Evolutionary conservation across 2,113 vertebrate genomes (phyloP).

Genomic region (Elephas maximus): DNA sequence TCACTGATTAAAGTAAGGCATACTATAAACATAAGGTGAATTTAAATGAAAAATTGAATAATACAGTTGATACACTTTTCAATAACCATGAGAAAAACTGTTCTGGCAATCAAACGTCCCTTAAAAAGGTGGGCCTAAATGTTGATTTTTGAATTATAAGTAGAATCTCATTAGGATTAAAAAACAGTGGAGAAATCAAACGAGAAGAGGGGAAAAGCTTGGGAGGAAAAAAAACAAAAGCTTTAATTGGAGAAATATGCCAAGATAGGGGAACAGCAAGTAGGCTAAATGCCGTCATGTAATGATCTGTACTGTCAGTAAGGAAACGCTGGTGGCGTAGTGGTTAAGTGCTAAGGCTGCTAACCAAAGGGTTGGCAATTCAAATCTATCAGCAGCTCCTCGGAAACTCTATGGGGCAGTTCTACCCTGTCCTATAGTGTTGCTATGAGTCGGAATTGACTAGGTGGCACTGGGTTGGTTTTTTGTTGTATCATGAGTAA

Average conservation of each 20-base stretch:
- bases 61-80: background rate
- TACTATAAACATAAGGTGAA: background rate
- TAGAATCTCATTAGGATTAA: background rate
- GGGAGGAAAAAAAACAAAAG: background rate
- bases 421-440: no score
- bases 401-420: no score
- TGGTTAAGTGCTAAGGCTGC: no score
- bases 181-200: background rate
- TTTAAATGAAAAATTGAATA: background rate
- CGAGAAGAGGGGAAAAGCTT: background rate
- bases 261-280: background rate
- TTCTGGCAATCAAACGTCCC: background rate
- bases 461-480: no score
- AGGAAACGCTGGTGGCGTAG: no score
- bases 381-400: no score
- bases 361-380: no score
- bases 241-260: background rate
- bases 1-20: background rate
- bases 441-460: no score
- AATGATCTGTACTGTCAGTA: background rate
- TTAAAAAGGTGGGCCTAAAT: background rate
- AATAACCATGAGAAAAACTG: background rate
- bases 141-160: background rate
- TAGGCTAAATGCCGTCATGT: background rate
- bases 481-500: background rate